phyloP scores from a whole-genome alignment of 2,888 invertebrate genomes.

The Meandrusa payeni region DNA sequence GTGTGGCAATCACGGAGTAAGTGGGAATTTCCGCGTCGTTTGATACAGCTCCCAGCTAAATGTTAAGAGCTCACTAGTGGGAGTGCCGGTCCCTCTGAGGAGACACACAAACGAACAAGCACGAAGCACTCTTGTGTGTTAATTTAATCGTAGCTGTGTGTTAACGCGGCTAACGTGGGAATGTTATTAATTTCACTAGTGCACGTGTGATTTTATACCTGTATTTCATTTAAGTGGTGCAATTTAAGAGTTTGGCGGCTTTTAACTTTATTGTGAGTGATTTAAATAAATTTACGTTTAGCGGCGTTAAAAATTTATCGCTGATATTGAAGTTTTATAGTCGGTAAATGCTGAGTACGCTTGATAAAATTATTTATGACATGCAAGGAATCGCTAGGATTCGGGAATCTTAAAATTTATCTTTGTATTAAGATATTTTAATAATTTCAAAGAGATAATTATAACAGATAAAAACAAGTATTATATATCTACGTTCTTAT shows the following conservation, averaged over 20 bases:
- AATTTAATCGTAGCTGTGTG: slow-evolving; percentile 23
- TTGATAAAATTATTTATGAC: slow-evolving; percentile 16
- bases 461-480: too few relatives aligned
- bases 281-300: slow-evolving; percentile 13
- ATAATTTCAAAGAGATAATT: too few relatives aligned
- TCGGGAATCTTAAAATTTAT: too few relatives aligned
- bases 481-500: too few relatives aligned
- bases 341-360: slow-evolving; percentile 7
- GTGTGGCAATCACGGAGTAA: slow-evolving; percentile 78
- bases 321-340: slow-evolving; percentile 10
- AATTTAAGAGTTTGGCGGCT: slow-evolving; percentile 5
- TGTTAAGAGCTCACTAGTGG: slow-evolving; percentile 68
- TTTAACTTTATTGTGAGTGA: slow-evolving; percentile 16
- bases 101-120: slow-evolving; percentile 40
- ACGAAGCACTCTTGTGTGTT: slow-evolving; percentile 26
- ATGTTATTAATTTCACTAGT: slow-evolving; percentile 19
- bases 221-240: slow-evolving; percentile 14
- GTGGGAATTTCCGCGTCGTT: slow-evolving; percentile 79
- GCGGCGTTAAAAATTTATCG: slow-evolving; percentile 9
- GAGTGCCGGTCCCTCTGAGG: slow-evolving; percentile 43
- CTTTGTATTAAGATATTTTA: too few relatives aligned
- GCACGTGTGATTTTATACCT: slow-evolving; percentile 32
- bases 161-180: slow-evolving; percentile 20
- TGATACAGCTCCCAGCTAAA: slow-evolving; percentile 71
- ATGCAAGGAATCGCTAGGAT: slow-evolving; percentile 4